Evolutionary conservation across 1,140 invertebrate species (phyloP), one percentile per base, ranked within the genome.

Genomic region (Nasonia giraulti): DNA sequence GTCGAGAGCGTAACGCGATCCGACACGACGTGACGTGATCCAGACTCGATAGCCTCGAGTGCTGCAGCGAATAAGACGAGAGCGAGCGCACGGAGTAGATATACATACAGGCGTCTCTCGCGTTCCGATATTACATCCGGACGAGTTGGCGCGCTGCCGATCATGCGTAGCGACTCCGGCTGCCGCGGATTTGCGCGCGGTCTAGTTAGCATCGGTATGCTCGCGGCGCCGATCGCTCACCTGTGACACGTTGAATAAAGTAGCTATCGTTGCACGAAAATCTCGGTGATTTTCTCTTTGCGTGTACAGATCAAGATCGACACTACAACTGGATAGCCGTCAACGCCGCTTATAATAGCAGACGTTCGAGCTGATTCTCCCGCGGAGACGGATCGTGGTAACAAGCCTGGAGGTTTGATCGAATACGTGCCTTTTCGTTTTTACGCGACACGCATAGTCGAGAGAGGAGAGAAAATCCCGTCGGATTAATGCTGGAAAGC

Each of bases 1-100:
- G 91, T 92, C 91, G 90, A 92, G 91, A 92, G 89, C 91, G 91
- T 91, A 92, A 92, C 90, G 90, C 91, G 90, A 92, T 92, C 91
- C 91, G 91, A 92, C 91, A 88, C 90, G 89, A 92, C 91, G 91
- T 91, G 90, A 91, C 89, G 90, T 89, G 91, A 91, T 91, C 88
- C 88, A 88, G 90, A 88, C 89, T 90, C 89, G 90, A 92, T 92
- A 91, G 89, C 88, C 89, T 23, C 83, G 31, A 55, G 74, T 69
- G 37, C 23, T 17, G 79, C 86, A 85, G 86, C 88, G 47, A 62
- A 80, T 23, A 27, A 37, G 79, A 50, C 0, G 55, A 33, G 50
- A 20, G n/a, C 23, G 50, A 27, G 8, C 31, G 73, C 20, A 33
- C 1, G 37, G 37, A 78, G 44, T 68, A 27, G 8, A 66, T 80